Evolutionary conservation across 1,140 invertebrate species (phyloP).

Genomic region (Alviniconcha marisindica): DNA sequence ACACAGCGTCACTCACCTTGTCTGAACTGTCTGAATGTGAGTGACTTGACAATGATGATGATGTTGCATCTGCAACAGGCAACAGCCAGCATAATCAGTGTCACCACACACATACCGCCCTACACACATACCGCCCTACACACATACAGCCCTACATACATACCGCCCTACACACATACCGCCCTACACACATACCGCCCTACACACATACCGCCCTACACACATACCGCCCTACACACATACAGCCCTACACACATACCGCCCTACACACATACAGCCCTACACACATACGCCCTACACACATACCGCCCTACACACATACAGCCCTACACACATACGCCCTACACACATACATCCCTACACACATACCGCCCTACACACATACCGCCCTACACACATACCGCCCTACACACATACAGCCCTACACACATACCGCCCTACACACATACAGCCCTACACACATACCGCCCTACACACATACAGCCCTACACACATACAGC

Average conservation of each 20-base stretch:
- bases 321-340: no score
- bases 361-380: neutral
- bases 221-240: no score
- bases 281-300: no score
- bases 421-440: neutral
- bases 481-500: neutral
- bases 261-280: neutral
- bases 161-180: neutral
- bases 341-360: no score
- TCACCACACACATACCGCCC: neutral
- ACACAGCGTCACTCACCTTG: conserved; percentile 21
- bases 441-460: neutral
- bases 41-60: conserved; percentile 34
- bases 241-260: neutral
- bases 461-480: neutral
- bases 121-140: neutral
- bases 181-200: neutral
- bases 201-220: no score
- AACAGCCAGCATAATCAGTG: neutral
- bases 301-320: neutral
- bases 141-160: neutral
- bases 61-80: conserved; percentile 27
- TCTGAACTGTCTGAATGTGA: conserved; percentile 37
- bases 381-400: neutral
- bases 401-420: no score